Conservation (phyloP, 2,113 vertebrate species). For the Orcinus orca region DNA sequence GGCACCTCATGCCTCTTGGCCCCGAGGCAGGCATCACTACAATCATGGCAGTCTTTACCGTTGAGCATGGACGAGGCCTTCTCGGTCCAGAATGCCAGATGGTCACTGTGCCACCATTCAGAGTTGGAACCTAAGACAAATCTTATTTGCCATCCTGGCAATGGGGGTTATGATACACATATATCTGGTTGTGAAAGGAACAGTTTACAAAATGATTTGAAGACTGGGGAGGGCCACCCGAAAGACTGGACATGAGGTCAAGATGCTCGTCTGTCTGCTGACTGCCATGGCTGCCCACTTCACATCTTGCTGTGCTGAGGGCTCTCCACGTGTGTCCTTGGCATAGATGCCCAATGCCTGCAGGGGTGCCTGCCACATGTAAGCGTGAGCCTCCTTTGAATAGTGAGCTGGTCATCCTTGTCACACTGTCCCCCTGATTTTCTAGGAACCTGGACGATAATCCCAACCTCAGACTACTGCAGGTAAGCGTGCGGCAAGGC, state of each 20-base stretch:
- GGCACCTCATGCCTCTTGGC: neutral
- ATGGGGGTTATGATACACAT: fast-evolving
- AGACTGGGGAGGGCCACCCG: neutral
- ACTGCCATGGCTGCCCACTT: neutral
- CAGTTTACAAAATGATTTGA: neutral
- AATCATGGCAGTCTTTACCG: neutral
- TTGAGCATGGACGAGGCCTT: neutral
- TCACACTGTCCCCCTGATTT: conserved; percentile 31
- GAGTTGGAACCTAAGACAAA: neutral
- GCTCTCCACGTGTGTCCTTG: neutral
- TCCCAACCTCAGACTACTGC: neutral
- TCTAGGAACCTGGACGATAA: neutral
- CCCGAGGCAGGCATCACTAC: fast-evolving
- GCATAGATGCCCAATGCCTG: neutral
- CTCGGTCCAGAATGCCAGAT: neutral
- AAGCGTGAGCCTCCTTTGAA: neutral
- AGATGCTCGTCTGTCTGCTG: neutral
- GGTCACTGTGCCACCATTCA: neutral
- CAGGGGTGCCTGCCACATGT: neutral
- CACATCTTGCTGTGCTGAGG: neutral
- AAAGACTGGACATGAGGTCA: neutral
- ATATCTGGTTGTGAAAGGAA: neutral
- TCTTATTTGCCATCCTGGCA: neutral
- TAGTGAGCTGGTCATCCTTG: neutral
- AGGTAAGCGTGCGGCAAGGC: conserved; percentile 33